Base-by-base conservation (phyloP, 2,113 vertebrate genomes). In the Psittacara wagleri region DNA sequence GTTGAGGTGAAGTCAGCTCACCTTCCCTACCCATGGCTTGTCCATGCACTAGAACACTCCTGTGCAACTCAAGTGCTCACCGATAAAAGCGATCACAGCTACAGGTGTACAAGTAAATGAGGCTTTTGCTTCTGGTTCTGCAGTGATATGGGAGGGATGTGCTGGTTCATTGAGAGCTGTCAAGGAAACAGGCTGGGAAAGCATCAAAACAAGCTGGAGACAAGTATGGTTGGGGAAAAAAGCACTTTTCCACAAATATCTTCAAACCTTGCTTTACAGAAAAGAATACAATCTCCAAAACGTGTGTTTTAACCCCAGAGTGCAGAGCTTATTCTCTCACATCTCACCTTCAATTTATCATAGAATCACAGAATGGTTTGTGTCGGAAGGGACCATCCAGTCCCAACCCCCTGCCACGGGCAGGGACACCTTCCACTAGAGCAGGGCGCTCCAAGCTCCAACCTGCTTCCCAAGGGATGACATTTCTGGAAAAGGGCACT, bases 31-130 rank as follows among this genome's bases (percentile, higher is more conserved):
- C 46, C 52, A 31, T 19, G 51, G 17, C 39, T 7, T 3, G 13
- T 25, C 63, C 76, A n/a, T 1, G 9, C 1, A 11, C 48, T 31
- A 3, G 2, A 17, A 74, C 2, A 6, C 11, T 54, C 8, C 0
- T 3, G 2, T 1, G 1, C 6, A 37, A 28, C 43, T 13, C 74
- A 2, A 3, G 33, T 0, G 52, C 63, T 25, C 41, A 6, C 1
- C 9, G 52, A 37, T 1, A 22, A 37, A 39, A 66, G 48, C 68
- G 66, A 81, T 86, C n/a, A 10, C 70, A 28, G 41, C 22, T 22
- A 22, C 24, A 11, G 46, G 37, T 3, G 33, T 28, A 33, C 68
- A 74, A 43, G 39, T 4, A 74, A 57, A 88, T 1, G 35, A 2
- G 10, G 20, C 7, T 79, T 62, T 61, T 55, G 67, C 17, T 13